Percentiles rank a stretch among this genome's conserved stretches.
Evolutionary conservation across 2,888 invertebrate genomes (phyloP).

Genomic region (Plagiodera versicolora): DNA sequence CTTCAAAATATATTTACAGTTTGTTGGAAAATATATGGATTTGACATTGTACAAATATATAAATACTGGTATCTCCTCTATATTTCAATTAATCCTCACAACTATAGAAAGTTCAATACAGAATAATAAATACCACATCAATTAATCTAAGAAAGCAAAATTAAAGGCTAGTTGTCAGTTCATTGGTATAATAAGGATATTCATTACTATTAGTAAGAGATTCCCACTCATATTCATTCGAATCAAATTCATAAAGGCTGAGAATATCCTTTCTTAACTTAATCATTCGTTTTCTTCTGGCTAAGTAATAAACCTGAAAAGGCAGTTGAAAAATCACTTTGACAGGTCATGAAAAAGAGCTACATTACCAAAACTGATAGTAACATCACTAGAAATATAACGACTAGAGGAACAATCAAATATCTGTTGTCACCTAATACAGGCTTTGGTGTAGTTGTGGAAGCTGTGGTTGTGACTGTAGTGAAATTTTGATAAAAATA

Average conservation of each 20-base stretch:
- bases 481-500: neutral
- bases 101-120: neutral
- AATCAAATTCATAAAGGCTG: conserved; percentile 70
- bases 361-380: conserved; percentile 49
- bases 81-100: neutral
- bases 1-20: too few species aligned
- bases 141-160: neutral
- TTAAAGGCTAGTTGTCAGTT: neutral
- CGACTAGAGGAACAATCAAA: conserved; percentile 51
- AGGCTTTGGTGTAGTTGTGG: conserved; percentile 27
- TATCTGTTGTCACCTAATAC: conserved; percentile 45
- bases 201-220: conserved; percentile 56
- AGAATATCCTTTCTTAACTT: conserved; percentile 64
- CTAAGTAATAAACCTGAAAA: conserved; percentile 57
- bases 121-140: neutral
- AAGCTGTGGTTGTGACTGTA: conserved; percentile 15
- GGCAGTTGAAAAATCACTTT: conserved; percentile 11
- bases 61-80: neutral
- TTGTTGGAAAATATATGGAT: too few species aligned
- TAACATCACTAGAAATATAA: conserved; percentile 49
- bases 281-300: conserved; percentile 59
- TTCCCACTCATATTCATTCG: conserved; percentile 72
- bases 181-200: conserved; percentile 44
- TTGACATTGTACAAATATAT: too few species aligned
- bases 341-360: neutral